Base-by-base conservation (phyloP, 2,797 vertebrate genomes). In the Acanthurus lineatus region DNA sequence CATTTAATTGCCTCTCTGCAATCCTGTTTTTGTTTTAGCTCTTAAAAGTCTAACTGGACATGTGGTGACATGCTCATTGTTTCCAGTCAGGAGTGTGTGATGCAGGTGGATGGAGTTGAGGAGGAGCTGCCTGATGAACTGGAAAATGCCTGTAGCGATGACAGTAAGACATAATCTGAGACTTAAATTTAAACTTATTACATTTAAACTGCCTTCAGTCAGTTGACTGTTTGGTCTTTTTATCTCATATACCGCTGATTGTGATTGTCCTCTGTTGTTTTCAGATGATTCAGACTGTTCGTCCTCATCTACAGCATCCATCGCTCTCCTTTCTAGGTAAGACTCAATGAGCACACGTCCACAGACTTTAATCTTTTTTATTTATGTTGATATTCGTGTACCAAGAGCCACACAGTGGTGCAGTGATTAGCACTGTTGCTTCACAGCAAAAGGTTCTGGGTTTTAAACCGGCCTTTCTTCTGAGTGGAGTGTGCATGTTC, bases 71-170 rank as follows among this genome's bases (percentile, higher is more conserved):
- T 16, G 0, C 48, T 72, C 0, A 25, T 45, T 64, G 35, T 48
- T 49, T 79, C 45, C 79, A 95, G 95, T 9, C 77, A 59, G n/a
- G 88, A 90, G 14, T 70, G 57, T 32, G 79, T 77, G 0, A 82
- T 92, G 84, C 89, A 90, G 49, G 76, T 81, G 25, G 93, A 92
- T 8, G 86, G 56, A 65, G 79, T 45, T 0, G 96, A 97, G 77
- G 97, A 98, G 79, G 96, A 97, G 73, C 89, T 97, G 69, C 91
- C 93, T 7, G 96, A 96, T 74, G 94, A 95, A 67, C 75, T 96
- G 84, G 96, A 97, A 0, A 96, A 95, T 22, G 90, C 79, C 87
- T 96, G 94, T 71, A 95, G 96, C 62, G 95, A 95, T 9, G 95
- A 95, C 0, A 82, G 93, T 92, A 40, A 84, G 75, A 17, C 16